These are phyloP conservation scores for Spilarctia lutea DNA, from an alignment of 2,888 invertebrate genomes.

Conservation along the genomic window DNA sequence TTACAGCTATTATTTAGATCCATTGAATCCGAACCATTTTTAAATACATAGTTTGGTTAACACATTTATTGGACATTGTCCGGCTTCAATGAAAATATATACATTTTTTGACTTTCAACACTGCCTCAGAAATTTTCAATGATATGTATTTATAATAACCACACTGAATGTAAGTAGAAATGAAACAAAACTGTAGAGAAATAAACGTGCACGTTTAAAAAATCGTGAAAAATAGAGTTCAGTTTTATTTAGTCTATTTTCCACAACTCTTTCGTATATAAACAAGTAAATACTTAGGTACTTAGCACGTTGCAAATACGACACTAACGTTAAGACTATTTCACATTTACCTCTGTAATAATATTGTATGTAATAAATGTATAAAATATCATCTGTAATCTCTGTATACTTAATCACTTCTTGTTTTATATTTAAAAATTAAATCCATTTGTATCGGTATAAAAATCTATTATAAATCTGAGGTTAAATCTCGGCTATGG, in stretches of 20 bases:
- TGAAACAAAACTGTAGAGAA: conserved; percentile 39
- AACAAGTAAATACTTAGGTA: conserved; percentile 61
- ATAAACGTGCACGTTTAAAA: conserved; percentile 46
- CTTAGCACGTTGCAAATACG: conserved; percentile 73
- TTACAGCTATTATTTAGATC: conserved; percentile 28
- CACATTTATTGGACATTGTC: conserved; percentile 25
- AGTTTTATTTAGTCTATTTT: conserved; percentile 50
- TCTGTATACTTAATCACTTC: conserved; percentile 86
- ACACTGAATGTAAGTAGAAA: conserved; percentile 57
- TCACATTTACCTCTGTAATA: conserved; percentile 82
- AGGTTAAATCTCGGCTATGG: conserved; percentile 84
- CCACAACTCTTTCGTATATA: conserved; percentile 59
- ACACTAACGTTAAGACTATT: conserved; percentile 83
- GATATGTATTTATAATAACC: conserved; percentile 83
- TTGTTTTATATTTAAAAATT: conserved; percentile 86
- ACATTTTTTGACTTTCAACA: conserved; percentile 61
- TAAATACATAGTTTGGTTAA: conserved; percentile 22
- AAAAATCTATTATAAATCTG: conserved; percentile 86
- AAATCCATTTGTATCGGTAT: conserved; percentile 87
- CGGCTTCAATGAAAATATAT: conserved; percentile 53
- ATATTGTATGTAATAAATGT: conserved; percentile 87
- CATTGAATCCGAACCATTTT: conserved; percentile 30
- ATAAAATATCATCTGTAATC: conserved; percentile 87
- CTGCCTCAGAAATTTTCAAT: conserved; percentile 71
- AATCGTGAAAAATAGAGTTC: conserved; percentile 59